Conservation (phyloP, 2,113 vertebrate species). For the Tachysurus fulvidraco region DNA sequence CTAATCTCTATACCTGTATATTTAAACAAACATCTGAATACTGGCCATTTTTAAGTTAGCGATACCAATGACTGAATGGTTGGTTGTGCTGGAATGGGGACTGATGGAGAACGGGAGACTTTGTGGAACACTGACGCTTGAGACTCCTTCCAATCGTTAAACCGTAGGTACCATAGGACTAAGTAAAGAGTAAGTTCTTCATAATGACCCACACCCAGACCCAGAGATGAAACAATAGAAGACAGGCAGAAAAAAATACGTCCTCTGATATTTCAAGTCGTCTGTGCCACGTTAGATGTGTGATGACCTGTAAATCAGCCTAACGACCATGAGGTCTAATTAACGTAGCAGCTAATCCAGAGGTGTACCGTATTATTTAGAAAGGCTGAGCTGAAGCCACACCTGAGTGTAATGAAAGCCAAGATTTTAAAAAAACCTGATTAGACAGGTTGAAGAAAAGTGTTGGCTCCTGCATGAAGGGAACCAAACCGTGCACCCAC, state of each 20-base stretch:
- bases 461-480: too few species aligned
- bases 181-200: neutral
- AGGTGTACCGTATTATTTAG: too few species aligned
- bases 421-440: too few species aligned
- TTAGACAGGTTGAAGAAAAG: too few species aligned
- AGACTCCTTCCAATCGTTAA: neutral
- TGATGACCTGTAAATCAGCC: neutral
- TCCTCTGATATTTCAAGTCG: too few species aligned
- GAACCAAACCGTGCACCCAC: too few species aligned
- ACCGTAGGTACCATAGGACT: neutral
- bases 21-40: neutral
- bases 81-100: neutral
- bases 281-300: too few species aligned
- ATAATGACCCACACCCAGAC: neutral
- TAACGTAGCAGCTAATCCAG: neutral
- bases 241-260: neutral
- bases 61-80: neutral
- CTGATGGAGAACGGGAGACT: neutral
- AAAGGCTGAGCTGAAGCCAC: too few species aligned
- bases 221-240: too few species aligned
- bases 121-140: neutral
- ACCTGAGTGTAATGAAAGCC: too few species aligned
- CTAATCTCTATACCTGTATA: neutral
- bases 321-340: neutral
- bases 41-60: neutral